Base-by-base conservation (phyloP, 2,888 invertebrate species). In the Trachelus stipa region DNA sequence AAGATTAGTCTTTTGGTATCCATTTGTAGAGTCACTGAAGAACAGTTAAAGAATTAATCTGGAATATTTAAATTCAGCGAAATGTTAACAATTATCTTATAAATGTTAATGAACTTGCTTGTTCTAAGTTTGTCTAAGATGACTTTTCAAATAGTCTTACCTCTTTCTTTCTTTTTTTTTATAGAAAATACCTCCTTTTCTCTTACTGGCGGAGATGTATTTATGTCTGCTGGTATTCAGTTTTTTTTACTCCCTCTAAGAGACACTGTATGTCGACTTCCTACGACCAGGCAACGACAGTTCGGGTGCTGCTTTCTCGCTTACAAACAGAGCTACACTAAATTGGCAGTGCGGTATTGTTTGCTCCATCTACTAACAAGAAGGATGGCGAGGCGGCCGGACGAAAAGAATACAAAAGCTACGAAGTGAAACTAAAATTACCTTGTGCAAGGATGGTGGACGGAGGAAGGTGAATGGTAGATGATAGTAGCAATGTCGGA, bases 391-490 rank as follows among this genome's bases (percentile, higher is more conserved):
- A 56, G 56, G 23, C 56, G 56, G 56, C 23, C 56, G 56, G 23
- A 56, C 56, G 56, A 23, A 56, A 9, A 56, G 23, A 56, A 56
- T 56, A 56, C 85, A 85, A 84, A 88, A 88, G 88, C 87, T 83
- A 85, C 84, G 87, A 88, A 87, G 88, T 88, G 89, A 88, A 87
- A 91, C 91, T 90, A 91, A 91, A 91, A 88, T 91, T 91, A 90
- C 88, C 86, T 80, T 87, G 56, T 78, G 84, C 85, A 77, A 85
- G 82, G 82, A 84, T 83, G 83, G 82, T 74, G 79, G 82, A 82
- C 79, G 80, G 74, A 23, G 56, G 56, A 56, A 56, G 23, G 56
- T 56, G 56, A 56, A 56, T 56, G 56, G 56, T 35, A 15, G 35
- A 23, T 33, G n/a, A 23, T 33, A 33, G 71, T 71, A 15, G 71